Conservation (phyloP, 2,888 invertebrate species). For the Pollenia labialis region DNA sequence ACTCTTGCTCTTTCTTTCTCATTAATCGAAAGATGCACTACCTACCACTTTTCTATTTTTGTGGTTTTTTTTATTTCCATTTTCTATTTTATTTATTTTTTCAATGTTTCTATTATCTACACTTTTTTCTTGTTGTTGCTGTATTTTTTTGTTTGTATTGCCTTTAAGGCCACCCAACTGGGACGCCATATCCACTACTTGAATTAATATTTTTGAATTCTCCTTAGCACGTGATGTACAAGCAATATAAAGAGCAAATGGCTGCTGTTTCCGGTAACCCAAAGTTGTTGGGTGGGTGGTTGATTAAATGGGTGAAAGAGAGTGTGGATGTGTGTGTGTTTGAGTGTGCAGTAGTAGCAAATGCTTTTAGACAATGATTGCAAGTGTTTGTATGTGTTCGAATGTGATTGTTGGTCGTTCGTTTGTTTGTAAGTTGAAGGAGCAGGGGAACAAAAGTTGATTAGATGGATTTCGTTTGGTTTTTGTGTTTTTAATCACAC, state of each 20-base stretch:
- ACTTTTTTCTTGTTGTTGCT: not conserved
- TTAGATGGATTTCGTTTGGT: constrained; percentile 84
- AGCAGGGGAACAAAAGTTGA: constrained; percentile 81
- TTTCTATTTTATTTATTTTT: not conserved
- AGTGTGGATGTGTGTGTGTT: constrained; percentile 7
- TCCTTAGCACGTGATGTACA: constrained; percentile 71
- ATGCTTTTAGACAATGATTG: constrained; percentile 38
- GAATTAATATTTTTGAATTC: constrained; percentile 59
- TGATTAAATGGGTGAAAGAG: constrained; percentile 57
- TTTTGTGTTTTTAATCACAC: constrained; percentile 85
- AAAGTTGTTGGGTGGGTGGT: constrained; percentile 73
- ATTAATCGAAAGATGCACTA: not conserved
- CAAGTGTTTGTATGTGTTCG: not conserved
- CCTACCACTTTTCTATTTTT: constrained; percentile 19
- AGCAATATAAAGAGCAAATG: constrained; percentile 70
- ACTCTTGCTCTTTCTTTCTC: not conserved
- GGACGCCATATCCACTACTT: constrained; percentile 68
- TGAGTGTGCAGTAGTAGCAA: constrained; percentile 67
- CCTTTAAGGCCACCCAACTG: constrained; percentile 67
- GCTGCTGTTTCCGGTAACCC: constrained; percentile 74
- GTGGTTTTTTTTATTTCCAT: constrained; percentile 14
- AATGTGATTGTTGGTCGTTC: constrained; percentile 28
- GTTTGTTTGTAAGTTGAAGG: constrained; percentile 46
- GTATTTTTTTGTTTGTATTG: not conserved
- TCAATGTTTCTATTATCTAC: constrained; percentile 22